phyloP scores from a whole-genome alignment of 2,797 vertebrate genomes.

The Pangasius krempfi region DNA sequence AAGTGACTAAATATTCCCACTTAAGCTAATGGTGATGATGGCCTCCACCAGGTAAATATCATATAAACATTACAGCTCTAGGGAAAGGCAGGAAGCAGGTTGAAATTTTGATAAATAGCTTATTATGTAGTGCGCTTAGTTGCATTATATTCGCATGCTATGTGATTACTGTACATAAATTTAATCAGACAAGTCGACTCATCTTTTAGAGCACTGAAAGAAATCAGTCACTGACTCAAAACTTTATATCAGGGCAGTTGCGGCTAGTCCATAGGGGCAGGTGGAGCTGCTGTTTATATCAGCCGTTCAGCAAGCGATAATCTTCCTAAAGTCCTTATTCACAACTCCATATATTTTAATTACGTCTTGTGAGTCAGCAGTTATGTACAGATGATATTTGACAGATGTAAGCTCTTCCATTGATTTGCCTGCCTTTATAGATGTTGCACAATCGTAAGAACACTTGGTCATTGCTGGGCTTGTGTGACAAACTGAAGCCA shows the following conservation, averaged over 20 bases:
- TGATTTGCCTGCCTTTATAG: neutral
- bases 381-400: neutral
- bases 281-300: neutral
- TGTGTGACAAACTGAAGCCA: neutral
- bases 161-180: neutral
- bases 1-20: slow-evolving; percentile 28
- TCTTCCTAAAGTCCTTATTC: neutral
- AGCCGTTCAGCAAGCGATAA: neutral
- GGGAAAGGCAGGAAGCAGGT: neutral
- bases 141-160: too few species aligned
- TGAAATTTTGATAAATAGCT: neutral
- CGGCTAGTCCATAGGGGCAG: neutral
- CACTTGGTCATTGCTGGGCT: neutral
- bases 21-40: slow-evolving; percentile 21
- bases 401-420: neutral
- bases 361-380: neutral
- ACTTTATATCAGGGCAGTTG: neutral
- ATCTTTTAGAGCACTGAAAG: neutral
- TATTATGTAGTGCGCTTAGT: neutral
- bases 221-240: neutral
- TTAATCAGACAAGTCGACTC: neutral
- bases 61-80: neutral
- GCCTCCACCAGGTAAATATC: slow-evolving; percentile 8
- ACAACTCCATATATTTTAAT: neutral
- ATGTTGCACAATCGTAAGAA: neutral